phyloP scores from a whole-genome alignment of 2,888 invertebrate species.

The Eucera pruinosa region DNA sequence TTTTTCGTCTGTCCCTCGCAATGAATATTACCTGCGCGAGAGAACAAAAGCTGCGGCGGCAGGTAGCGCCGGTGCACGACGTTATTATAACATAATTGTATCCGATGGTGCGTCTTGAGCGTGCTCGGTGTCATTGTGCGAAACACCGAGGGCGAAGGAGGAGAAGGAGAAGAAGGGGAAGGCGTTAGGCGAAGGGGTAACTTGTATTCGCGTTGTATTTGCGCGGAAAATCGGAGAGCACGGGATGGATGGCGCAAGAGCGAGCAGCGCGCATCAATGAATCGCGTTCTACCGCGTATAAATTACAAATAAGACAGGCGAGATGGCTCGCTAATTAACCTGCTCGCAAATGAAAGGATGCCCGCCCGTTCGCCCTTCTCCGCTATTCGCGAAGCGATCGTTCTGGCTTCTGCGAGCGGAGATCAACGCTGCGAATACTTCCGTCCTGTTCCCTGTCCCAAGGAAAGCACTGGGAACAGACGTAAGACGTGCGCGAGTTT shows the following conservation, averaged over 20 bases:
- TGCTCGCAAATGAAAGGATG: slow-evolving; percentile 73
- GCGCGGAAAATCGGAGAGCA: slow-evolving; percentile 29
- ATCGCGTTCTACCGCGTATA: slow-evolving; percentile 71
- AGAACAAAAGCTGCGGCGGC: slow-evolving; percentile 42
- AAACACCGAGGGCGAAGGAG: no score
- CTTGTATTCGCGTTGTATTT: slow-evolving; percentile 33
- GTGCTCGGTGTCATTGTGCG: slow-evolving; percentile 52
- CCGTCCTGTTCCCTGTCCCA: slow-evolving; percentile 31
- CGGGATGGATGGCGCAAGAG: no score
- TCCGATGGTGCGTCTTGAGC: slow-evolving; percentile 62
- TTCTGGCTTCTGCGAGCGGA: slow-evolving; percentile 32
- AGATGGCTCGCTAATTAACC: slow-evolving; percentile 78
- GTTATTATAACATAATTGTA: slow-evolving; percentile 76
- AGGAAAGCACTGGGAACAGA: neutral
- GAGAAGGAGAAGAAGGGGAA: neutral
- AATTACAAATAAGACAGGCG: slow-evolving; percentile 76
- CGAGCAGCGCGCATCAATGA: slow-evolving; percentile 70
- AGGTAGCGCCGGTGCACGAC: slow-evolving; percentile 53
- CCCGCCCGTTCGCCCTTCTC: slow-evolving; percentile 40
- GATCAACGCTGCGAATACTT: slow-evolving; percentile 65
- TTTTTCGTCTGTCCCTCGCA: no score
- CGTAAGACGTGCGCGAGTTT: neutral
- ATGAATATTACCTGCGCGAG: neutral
- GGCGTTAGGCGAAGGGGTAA: neutral
- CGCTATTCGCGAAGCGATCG: slow-evolving; percentile 46